Base-by-base conservation (phyloP, 2,888 invertebrate genomes). In the Idaea aversata region DNA sequence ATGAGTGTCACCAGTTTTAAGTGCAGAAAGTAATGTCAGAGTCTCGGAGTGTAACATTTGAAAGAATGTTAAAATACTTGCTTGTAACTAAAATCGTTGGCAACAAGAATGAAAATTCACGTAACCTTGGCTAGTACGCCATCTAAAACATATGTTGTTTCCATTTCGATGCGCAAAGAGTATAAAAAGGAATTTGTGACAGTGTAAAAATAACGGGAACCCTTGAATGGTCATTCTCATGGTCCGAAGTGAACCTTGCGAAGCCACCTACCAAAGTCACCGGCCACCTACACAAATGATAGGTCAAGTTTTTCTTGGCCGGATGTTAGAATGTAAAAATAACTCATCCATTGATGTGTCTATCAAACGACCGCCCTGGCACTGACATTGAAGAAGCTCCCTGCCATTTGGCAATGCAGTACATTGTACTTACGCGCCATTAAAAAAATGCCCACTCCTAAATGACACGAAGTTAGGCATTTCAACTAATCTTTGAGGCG, bases 301-400 rank as follows among this genome's bases (percentile, higher is more conserved):
- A 82, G 83, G 86, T 86, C 84, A 86, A 83, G 82, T 85, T 87
- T 88, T 88, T 88, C 84, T 85, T 85, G 80, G 87, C 83, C 78
- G 81, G 80, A 80, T 84, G 85, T 86, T 79, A 84, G 78, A 70
- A 74, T 76, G 78, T 81, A 70, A 80, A 90, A 91, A 91, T 90
- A 90, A 80, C 77, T 73, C 73, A 75, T 72, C 79, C 88, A 88
- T 90, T 90, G 90, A 91, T 89, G 85, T 82, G 77, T 80, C 82
- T 84, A 85, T 87, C 84, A 83, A 81, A 73, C 77, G 77, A 74
- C 79, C 77, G 85, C 80, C 83, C 81, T 88, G 91, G 84, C 91
- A 91, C 84, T 93, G 92, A 91, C 92, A 93, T 88, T 92, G 91
- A 85, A 74, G 76, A 73, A 75, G 74, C 72, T 75, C 75, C 76